Conservation (phyloP, 2,888 invertebrate genomes). For the Electrophaes corylata region DNA sequence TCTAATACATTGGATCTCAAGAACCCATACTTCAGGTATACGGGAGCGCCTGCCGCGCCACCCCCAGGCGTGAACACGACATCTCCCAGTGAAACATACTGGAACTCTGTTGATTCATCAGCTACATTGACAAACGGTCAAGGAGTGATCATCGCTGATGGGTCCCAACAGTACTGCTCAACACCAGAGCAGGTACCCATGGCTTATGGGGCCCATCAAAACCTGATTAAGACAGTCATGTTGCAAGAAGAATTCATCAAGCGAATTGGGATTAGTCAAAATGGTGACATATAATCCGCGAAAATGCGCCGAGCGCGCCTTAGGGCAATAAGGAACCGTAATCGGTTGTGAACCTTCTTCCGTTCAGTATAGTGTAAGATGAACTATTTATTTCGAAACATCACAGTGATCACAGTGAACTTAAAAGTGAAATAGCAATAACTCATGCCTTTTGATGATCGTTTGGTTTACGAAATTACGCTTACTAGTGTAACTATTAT, state of each 20-base stretch:
- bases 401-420: conserved; percentile 67
- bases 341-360: conserved; percentile 81
- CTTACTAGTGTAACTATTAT: conserved; percentile 68
- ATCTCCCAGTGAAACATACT: conserved; percentile 97
- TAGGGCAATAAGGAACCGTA: conserved; percentile 79
- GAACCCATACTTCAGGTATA: conserved; percentile 99
- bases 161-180: conserved; percentile 72
- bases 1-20: conserved; percentile 97
- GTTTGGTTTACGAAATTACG: conserved; percentile 64
- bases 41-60: conserved; percentile 95
- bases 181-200: conserved; percentile 69
- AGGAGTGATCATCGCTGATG: conserved; percentile 72
- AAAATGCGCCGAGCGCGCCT: conserved; percentile 81
- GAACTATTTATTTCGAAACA: conserved; percentile 81
- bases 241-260: conserved; percentile 82
- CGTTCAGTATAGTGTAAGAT: conserved; percentile 78
- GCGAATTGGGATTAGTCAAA: conserved; percentile 81
- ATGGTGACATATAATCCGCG: conserved; percentile 82
- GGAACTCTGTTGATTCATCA: conserved; percentile 93
- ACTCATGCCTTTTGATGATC: conserved; percentile 55
- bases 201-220: conserved; percentile 72
- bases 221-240: conserved; percentile 82
- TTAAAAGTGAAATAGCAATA: conserved; percentile 58
- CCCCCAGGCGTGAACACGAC: conserved; percentile 95
- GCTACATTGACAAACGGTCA: conserved; percentile 77